Conservation (phyloP, 2,797 vertebrate species). For the Tinamus major region DNA sequence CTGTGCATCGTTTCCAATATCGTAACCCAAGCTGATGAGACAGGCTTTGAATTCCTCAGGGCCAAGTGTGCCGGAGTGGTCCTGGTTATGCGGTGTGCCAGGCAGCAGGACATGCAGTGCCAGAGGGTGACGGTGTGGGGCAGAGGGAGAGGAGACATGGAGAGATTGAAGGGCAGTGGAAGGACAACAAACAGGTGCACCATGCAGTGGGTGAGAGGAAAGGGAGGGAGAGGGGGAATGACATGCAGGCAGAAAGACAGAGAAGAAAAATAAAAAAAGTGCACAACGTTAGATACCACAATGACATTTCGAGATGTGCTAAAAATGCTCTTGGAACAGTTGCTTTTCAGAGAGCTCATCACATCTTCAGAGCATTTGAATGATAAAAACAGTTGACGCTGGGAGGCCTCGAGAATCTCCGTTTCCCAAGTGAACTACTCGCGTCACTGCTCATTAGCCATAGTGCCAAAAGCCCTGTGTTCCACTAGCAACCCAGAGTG, state of each 20-base stretch:
- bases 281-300: constrained; percentile 90
- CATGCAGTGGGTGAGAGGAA: constrained; percentile 85
- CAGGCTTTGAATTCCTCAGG: constrained; percentile 99
- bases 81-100: constrained; percentile 86
- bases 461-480: constrained; percentile 36
- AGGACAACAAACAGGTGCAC: constrained; percentile 72
- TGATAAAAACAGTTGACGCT: constrained; percentile 53
- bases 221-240: constrained; percentile 54
- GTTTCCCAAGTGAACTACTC: constrained; percentile 44
- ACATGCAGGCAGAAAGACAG: constrained; percentile 77
- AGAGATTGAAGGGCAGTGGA: constrained; percentile 46
- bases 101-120: constrained; percentile 86
- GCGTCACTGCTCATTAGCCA: constrained; percentile 39
- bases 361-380: constrained; percentile 49
- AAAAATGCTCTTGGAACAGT: constrained; percentile 75
- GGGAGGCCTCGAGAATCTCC: constrained; percentile 54
- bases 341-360: constrained; percentile 61
- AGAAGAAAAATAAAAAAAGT: constrained; percentile 87
- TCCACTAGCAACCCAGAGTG: constrained; percentile 57
- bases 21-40: constrained; percentile 99
- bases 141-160: constrained; percentile 24
- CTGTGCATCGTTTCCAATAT: constrained; percentile 99
- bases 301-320: constrained; percentile 74
- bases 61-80: constrained; percentile 98
- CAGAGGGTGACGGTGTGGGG: constrained; percentile 79